Evolutionary conservation across 1,140 invertebrate species (phyloP), one percentile per base, ranked within the genome.

Genomic region (Psix sp.): DNA sequence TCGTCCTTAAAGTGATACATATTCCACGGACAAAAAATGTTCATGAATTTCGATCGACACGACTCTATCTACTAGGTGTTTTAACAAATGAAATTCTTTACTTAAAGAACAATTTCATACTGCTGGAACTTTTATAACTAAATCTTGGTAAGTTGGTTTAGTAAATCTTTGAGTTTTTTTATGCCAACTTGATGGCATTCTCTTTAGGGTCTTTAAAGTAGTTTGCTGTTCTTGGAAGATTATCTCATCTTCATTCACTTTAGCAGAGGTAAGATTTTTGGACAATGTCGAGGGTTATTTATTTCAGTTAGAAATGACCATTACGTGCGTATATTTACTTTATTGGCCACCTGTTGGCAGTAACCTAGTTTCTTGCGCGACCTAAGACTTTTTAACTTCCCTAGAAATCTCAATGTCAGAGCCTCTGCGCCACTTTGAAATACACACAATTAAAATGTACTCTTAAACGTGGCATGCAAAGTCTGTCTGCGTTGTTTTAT

Each of bases 291-390:
- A 18, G 35, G 26, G 60, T 49, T 74, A 67, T 68, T 68, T 68
- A 59, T 74, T 74, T 67, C 57, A 48, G 66, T 45, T 77, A 81
- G 72, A 62, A 83, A 77, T 82, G 77, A 81, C 77, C 80, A 79
- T 83, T 83, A 84, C 83, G 81, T 82, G 84, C 84, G 84, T 83
- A 83, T 84, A 84, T 84, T 85, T 85, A 85, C 82, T 84, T 85
- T 84, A 85, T 81, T 84, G 78, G 77, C 81, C 83, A 85, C 84
- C 83, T 85, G 84, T 85, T 85, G 65, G 81, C 81, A 62, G 76
- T 81, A 83, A 84, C 84, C 82, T 74, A 83, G 78, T 83, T 85
- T 84, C 81, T 84, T 84, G 82, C 74, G 70, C 75, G 75, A 66
- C 59, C 42, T 79, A 79, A 84, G 81, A 81, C 82, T 84, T 83